phyloP scores from a whole-genome alignment of 2,113 vertebrate species.

The Tamias sibiricus region DNA sequence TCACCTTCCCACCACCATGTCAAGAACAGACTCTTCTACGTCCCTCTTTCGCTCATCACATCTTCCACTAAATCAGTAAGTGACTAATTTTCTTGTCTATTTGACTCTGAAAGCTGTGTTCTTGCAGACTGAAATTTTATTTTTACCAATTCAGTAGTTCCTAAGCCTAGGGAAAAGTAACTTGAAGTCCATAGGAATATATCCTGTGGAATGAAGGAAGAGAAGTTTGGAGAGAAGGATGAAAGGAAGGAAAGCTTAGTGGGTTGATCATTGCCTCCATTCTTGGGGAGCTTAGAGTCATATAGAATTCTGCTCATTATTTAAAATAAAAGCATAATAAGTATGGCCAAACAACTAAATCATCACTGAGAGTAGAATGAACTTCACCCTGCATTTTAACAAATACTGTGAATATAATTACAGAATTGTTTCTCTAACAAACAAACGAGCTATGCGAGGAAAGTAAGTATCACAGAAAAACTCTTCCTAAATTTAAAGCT shows the following conservation, averaged over 20 bases:
- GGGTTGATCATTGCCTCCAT: background rate
- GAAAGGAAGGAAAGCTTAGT: background rate
- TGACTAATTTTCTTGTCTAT: background rate
- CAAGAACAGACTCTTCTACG: background rate
- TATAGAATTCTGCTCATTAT: background rate
- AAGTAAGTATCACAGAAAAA: background rate
- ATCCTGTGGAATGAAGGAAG: background rate
- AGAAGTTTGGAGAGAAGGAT: background rate
- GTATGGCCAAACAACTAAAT: background rate
- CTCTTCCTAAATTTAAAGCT: conserved; percentile 20
- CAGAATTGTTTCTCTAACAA: background rate
- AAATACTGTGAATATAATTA: background rate
- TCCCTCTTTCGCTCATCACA: background rate
- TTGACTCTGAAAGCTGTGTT: background rate
- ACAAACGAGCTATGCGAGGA: background rate
- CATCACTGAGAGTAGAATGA: background rate
- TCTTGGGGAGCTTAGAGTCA: background rate
- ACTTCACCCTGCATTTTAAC: background rate
- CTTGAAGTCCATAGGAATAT: background rate
- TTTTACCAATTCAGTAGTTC: background rate
- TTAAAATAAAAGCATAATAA: conserved; percentile 1
- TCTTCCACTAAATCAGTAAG: background rate
- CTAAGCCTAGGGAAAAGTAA: background rate
- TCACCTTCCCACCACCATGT: background rate
- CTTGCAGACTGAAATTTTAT: background rate